phyloP scores from a whole-genome alignment of 2,113 vertebrate species.

The Chloropsis cyanopogon region DNA sequence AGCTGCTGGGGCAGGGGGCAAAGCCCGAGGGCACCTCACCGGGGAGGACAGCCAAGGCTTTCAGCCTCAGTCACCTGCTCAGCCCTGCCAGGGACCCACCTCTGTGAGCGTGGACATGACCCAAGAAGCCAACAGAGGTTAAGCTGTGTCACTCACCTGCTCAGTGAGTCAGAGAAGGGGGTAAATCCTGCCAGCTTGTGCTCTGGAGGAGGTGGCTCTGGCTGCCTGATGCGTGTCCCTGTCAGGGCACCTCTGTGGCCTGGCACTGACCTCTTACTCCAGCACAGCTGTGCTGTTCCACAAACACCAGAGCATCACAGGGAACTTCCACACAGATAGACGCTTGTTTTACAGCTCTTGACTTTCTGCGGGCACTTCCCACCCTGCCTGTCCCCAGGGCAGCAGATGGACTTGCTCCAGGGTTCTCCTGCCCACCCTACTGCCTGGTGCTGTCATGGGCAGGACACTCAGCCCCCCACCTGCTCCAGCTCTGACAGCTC shows the following conservation, averaged over 20 bases:
- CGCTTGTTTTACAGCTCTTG: background rate
- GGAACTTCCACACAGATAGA: background rate
- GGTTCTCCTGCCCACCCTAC: background rate
- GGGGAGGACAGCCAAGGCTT: background rate
- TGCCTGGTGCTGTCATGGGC: background rate
- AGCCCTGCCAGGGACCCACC: rapidly evolving
- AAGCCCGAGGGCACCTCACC: background rate
- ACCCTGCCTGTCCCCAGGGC: background rate
- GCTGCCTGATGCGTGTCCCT: rapidly evolving
- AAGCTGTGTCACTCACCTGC: background rate
- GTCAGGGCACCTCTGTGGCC: background rate
- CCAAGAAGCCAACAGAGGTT: background rate
- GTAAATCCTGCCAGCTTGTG: background rate
- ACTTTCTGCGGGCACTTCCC: background rate
- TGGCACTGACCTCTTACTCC: background rate
- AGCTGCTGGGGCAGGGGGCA: background rate
- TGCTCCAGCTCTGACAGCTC: background rate
- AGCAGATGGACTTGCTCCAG: background rate
- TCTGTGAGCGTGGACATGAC: rapidly evolving
- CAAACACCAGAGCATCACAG: no score
- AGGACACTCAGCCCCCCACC: background rate
- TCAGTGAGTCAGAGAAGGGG: background rate
- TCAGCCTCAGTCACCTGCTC: background rate
- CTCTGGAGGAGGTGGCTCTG: background rate
- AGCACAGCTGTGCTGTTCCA: background rate